These are phyloP conservation scores for Rhinolophus sinicus DNA, from an alignment of 2,113 vertebrate genomes.

Conservation along the genomic window DNA sequence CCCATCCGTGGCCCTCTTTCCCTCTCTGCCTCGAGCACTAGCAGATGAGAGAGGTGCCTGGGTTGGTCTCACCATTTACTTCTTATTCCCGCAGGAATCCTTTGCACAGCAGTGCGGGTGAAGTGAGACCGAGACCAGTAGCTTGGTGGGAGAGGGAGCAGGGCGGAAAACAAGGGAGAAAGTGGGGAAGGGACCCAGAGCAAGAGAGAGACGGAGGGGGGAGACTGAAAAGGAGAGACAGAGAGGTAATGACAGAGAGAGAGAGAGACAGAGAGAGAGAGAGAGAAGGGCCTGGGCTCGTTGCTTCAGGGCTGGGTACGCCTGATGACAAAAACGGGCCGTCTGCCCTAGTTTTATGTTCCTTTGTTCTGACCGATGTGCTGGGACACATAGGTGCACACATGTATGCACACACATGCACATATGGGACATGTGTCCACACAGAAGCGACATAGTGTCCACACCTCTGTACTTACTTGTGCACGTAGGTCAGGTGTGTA, in stretches of 20 bases:
- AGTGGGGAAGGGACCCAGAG: background rate
- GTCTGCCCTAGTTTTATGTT: accelerated
- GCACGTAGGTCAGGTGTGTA: accelerated
- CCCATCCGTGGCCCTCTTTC: accelerated
- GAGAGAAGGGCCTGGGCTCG: background rate
- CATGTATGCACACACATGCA: background rate
- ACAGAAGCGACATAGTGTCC: accelerated
- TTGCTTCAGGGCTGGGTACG: background rate
- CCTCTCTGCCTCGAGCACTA: background rate
- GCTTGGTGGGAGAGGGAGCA: background rate
- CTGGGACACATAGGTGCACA: accelerated
- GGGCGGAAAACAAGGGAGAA: background rate
- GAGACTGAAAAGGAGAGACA: background rate
- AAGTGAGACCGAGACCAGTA: background rate
- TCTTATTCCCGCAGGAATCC: background rate
- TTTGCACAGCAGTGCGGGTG: background rate
- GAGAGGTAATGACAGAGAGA: background rate
- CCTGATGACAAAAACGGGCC: background rate
- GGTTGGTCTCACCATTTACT: background rate
- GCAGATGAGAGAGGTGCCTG: background rate
- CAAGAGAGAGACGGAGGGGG: background rate
- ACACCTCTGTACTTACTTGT: background rate
- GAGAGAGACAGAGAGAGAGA: background rate
- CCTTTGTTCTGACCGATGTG: background rate
- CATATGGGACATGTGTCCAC: accelerated